Conservation (phyloP, 2,797 vertebrate genomes). For the Discoglossus pictus region DNA sequence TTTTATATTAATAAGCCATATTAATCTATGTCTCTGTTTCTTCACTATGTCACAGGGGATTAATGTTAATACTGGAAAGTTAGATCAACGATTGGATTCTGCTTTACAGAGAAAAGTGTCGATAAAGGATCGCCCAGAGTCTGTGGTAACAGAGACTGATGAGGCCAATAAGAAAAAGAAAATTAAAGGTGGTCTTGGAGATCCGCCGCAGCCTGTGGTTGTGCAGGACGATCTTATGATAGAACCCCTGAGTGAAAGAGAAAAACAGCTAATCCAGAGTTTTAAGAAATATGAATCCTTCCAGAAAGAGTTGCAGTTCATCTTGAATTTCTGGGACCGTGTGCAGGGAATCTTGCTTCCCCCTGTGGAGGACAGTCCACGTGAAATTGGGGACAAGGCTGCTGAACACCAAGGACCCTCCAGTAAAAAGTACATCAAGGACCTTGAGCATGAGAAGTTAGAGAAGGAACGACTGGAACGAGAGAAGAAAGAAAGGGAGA, state of each 20-base stretch:
- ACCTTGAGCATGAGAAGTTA: conserved; percentile 56
- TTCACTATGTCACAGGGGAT: background rate
- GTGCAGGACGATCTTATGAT: conserved; percentile 53
- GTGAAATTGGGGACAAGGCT: conserved; percentile 58
- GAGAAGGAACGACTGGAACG: conserved; percentile 63
- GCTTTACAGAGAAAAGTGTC: conserved; percentile 56
- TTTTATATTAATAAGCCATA: no score
- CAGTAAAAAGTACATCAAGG: conserved; percentile 70
- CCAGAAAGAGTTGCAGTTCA: conserved; percentile 63
- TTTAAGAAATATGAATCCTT: conserved; percentile 75
- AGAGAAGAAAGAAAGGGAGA: conserved; percentile 57
- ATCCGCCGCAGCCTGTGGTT: background rate
- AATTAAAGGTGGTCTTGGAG: conserved; percentile 43
- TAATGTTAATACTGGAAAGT: conserved; percentile 9
- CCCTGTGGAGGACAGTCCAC: conserved; percentile 54
- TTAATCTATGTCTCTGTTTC: background rate
- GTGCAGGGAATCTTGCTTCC: conserved; percentile 61
- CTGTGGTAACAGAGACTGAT: conserved; percentile 54
- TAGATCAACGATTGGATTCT: conserved; percentile 52
- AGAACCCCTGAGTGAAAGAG: conserved; percentile 54
- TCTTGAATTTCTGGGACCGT: conserved; percentile 82
- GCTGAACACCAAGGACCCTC: conserved; percentile 59
- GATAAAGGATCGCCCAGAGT: conserved; percentile 55
- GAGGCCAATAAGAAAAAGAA: conserved; percentile 56
- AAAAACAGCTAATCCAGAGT: conserved; percentile 64